A percentile compares a stretch with the other conserved stretches of the same genome.
phyloP scores from a whole-genome alignment of 1,140 invertebrate species.

The Drosophila triauraria region DNA sequence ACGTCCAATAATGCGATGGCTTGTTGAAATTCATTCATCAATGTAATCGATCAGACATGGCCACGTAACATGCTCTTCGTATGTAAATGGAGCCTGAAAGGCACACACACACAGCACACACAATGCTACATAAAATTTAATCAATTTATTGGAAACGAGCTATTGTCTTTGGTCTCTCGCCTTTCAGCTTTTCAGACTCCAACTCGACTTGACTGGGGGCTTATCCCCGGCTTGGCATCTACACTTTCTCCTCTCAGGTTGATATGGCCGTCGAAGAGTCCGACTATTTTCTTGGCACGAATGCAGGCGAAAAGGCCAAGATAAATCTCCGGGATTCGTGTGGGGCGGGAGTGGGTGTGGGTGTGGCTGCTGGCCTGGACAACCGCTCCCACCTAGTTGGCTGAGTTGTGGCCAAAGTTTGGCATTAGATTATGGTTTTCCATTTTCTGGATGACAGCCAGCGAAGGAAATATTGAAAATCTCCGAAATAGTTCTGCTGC shows the following conservation, averaged over 20 bases:
- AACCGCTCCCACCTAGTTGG: constrained; percentile 33
- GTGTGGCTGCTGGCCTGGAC: constrained; percentile 20
- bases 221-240: constrained; percentile 40
- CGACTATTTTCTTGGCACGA: constrained; percentile 41
- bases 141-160: constrained; percentile 79
- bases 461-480: constrained; percentile 22
- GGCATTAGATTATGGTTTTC: constrained; percentile 51
- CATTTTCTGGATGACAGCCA: constrained; percentile 33
- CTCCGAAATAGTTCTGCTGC: not conserved
- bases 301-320: constrained; percentile 37
- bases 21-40: constrained; percentile 80
- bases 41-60: constrained; percentile 76
- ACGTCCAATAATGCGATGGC: constrained; percentile 57
- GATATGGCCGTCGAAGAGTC: constrained; percentile 38
- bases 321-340: constrained; percentile 41
- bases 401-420: constrained; percentile 47
- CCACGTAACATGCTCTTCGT: constrained; percentile 58
- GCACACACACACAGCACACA: constrained; percentile 40
- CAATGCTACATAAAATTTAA: constrained; percentile 81
- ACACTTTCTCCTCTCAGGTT: constrained; percentile 59
- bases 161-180: constrained; percentile 60
- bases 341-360: constrained; percentile 1
- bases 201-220: constrained; percentile 19
- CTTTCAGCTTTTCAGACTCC: constrained; percentile 20
- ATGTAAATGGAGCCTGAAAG: constrained; percentile 59